Evolutionary conservation across 2,888 invertebrate genomes (phyloP), one percentile per base, ranked within the genome.

Genomic region (Xestia sexstrigata): DNA sequence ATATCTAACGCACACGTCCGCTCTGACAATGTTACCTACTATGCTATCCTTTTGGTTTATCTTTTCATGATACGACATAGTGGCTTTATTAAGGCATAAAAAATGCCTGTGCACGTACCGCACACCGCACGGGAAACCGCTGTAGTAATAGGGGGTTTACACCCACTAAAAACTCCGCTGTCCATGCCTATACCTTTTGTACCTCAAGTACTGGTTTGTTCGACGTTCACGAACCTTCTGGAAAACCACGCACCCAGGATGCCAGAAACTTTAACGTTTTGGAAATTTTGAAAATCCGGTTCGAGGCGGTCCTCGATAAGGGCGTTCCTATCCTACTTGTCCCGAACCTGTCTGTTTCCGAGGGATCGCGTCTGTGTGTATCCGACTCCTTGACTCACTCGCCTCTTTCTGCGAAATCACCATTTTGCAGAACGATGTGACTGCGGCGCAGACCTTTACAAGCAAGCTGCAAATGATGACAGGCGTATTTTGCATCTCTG

Each of bases 1-100:
- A 90, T 86, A 89, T 88, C 89, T 86, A 83, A 89, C 87, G 84
- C 78, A 85, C 77, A 83, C 71, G 75, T 70, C 67, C 67, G 76
- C 68, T 85, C 82, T 84, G 84, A 86, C 82, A 78, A 83, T 70
- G 84, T 88, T 86, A 83, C 81, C 73, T 85, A 26, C 65, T 49
- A 49, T 66, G 39, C 77, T 60, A 67, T 67, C 35, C 23, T 60
- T 77, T 42, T 58, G 42, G n/a, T 42, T 76, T n/a, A 47, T 76
- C 30, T 66, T 75, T 55, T 39, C 26, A 77, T 39, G 55, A 66
- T 67, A 47, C 7, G 15, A 47, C 20, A 26, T 45, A 13, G 35
- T 75, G 62, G 20, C 11, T 62, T 35, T 62, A 35, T 35, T 35
- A 35, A 20, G 62, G 35, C 9, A 35, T 62, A 20, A 4, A 3